A percentile compares a stretch with the other conserved stretches of the same genome.
Evolutionary conservation across 2,888 invertebrate species (phyloP).

Genomic region (Ormyrus rosae): DNA sequence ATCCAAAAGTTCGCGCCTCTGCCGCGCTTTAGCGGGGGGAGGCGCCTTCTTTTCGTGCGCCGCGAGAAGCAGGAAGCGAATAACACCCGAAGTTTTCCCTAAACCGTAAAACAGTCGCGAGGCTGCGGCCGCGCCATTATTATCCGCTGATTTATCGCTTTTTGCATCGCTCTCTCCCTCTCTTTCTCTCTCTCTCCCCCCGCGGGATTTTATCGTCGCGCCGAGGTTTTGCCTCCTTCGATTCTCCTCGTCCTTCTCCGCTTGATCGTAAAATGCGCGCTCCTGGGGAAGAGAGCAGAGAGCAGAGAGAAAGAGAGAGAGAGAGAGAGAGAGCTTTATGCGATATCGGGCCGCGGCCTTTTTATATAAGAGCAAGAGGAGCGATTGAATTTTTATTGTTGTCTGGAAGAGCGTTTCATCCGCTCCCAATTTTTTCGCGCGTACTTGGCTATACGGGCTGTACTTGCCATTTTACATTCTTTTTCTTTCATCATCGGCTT

Average conservation of each 20-base stretch:
- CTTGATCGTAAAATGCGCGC: constrained; percentile 1
- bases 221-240: constrained; percentile 17
- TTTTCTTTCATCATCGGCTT: neutral
- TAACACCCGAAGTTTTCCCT: constrained; percentile 59
- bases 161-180: constrained; percentile 3
- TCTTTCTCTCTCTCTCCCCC: neutral
- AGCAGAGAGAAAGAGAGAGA: too few relatives aligned
- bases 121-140: constrained; percentile 40
- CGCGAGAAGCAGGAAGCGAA: constrained; percentile 60
- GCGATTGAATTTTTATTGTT: constrained; percentile 32
- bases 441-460: too few relatives aligned
- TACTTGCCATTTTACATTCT: too few relatives aligned
- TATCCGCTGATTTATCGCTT: constrained; percentile 39
- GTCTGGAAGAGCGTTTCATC: neutral
- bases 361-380: constrained; percentile 11
- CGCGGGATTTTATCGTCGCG: constrained; percentile 24
- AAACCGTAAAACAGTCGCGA: constrained; percentile 62
- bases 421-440: neutral
- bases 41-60: neutral
- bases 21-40: neutral
- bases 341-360: neutral
- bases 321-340: too few relatives aligned
- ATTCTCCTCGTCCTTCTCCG: constrained; percentile 3
- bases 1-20: constrained; percentile 49
- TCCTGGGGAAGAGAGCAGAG: too few relatives aligned